Conservation (phyloP, 2,888 invertebrate species). For the Eristalis arbustorum region DNA sequence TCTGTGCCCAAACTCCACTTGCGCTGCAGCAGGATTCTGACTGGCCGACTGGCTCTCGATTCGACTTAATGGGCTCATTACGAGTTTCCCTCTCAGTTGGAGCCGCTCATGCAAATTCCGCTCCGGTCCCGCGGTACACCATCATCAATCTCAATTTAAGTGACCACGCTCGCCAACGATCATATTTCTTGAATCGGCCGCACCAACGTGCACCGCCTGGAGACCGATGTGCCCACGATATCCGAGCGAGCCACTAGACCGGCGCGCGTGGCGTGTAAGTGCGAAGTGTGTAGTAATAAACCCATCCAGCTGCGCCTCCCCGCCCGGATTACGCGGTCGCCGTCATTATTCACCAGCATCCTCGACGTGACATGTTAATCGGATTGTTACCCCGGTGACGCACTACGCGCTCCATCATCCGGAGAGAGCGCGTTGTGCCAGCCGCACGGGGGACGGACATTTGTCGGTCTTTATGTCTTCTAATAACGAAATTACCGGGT, state of each 20-base stretch:
- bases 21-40: background rate
- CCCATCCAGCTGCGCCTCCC: background rate
- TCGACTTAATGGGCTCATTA: background rate
- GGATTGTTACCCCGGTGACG: constrained; percentile 66
- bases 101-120: background rate
- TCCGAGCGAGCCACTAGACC: background rate
- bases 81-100: background rate
- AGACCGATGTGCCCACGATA: background rate
- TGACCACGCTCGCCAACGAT: constrained; percentile 38
- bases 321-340: constrained; percentile 13
- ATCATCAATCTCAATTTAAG: constrained; percentile 63
- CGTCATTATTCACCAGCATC: constrained; percentile 59
- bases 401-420: no score
- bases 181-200: constrained; percentile 54
- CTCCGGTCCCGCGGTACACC: background rate
- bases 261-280: constrained; percentile 14
- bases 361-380: constrained; percentile 66
- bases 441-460: constrained; percentile 19
- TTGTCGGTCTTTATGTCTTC: constrained; percentile 60
- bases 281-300: constrained; percentile 59
- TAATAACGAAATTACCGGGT: constrained; percentile 52
- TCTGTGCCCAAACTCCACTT: background rate
- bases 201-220: constrained; percentile 26
- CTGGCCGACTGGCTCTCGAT: background rate
- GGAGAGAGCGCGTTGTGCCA: no score